phyloP scores from a whole-genome alignment of 2,113 vertebrate species.

The Uria aalge region DNA sequence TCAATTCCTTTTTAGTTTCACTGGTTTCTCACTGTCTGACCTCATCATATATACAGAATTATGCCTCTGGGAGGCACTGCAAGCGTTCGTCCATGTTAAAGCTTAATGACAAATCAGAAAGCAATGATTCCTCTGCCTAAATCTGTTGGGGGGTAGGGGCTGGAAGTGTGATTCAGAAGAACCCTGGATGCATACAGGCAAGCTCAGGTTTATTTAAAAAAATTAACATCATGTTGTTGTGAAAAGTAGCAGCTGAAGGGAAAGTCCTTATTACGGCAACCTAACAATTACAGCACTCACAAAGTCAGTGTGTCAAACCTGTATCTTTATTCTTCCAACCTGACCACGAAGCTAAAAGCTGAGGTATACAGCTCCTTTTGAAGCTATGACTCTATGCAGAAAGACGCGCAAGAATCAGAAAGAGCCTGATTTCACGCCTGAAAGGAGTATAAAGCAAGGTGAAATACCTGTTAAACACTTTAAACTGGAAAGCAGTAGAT shows the following conservation, averaged over 20 bases:
- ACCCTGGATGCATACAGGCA: background rate
- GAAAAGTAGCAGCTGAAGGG: background rate
- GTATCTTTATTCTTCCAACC: background rate
- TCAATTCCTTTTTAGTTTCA: background rate
- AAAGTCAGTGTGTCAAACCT: background rate
- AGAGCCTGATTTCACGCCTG: background rate
- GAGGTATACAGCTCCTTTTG: background rate
- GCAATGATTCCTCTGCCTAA: background rate
- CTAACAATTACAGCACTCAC: background rate
- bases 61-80: background rate
- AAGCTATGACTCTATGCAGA: background rate
- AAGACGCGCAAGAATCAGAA: background rate
- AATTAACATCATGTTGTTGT: background rate
- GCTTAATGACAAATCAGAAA: background rate
- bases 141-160: background rate
- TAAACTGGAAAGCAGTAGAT: background rate
- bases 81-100: background rate
- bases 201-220: background rate
- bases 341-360: background rate
- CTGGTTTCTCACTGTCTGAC: background rate
- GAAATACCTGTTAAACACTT: background rate
- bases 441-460: background rate
- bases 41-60: background rate
- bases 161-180: background rate
- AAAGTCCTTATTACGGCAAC: background rate